A percentile compares a stretch with the other conserved stretches of the same genome.
Conservation (phyloP, 2,888 invertebrate species). For the Dioctria rufipes region DNA sequence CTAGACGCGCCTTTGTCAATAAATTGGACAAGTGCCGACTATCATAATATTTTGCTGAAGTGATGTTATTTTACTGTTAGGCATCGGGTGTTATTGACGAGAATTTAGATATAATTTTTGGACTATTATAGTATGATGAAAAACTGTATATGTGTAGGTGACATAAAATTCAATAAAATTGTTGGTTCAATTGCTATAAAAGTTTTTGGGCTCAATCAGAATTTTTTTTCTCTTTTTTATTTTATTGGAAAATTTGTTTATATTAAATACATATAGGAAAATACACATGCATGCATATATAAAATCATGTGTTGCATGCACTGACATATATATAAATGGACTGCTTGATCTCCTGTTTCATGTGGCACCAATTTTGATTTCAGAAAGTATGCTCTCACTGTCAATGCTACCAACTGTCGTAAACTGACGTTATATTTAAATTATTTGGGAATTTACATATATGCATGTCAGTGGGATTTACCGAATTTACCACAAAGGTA, state of each 20-base stretch:
- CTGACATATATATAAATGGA: no score
- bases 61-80: neutral
- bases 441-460: no score
- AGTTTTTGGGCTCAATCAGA: neutral
- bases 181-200: neutral
- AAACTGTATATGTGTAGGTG: neutral
- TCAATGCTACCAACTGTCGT: no score
- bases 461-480: no score
- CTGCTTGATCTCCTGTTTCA: no score
- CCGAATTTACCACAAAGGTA: no score
- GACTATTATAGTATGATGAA: neutral
- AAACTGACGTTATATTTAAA: no score
- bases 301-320: no score
- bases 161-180: slow-evolving; percentile 2
- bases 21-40: slow-evolving; percentile 34
- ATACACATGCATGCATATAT: no score
- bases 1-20: slow-evolving; percentile 16
- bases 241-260: neutral
- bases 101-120: neutral
- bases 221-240: neutral
- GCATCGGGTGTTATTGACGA: neutral
- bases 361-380: no score
- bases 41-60: neutral
- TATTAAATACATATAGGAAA: neutral
- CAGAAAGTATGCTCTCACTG: no score